Evolutionary conservation across 2,113 vertebrate species (phyloP).

Genomic region (Paedocypris sp.): DNA sequence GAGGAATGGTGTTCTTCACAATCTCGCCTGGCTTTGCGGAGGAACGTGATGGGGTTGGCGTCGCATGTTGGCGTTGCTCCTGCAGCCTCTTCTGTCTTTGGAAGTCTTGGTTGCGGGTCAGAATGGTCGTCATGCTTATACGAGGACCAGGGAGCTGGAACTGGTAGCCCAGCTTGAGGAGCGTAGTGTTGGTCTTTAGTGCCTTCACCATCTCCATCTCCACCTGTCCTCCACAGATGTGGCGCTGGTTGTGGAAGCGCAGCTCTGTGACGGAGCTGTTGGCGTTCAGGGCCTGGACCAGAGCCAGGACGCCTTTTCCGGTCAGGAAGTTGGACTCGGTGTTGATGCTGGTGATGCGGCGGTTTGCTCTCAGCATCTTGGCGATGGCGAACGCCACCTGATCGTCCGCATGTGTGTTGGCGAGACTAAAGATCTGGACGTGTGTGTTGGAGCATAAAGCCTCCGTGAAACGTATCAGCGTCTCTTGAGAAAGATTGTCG

Average conservation of each 20-base stretch:
- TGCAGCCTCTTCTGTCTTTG: slow-evolving; percentile 85
- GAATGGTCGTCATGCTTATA: slow-evolving; percentile 92
- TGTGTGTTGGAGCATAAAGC: slow-evolving; percentile 75
- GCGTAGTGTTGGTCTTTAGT: slow-evolving; percentile 77
- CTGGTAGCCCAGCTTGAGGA: slow-evolving; percentile 90
- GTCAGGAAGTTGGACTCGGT: slow-evolving; percentile 94
- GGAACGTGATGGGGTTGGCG: slow-evolving; percentile 76
- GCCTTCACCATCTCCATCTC: slow-evolving; percentile 96
- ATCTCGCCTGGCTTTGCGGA: slow-evolving; percentile 64
- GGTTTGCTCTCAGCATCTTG: slow-evolving; percentile 78
- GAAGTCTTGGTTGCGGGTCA: slow-evolving; percentile 90
- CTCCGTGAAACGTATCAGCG: slow-evolving; percentile 77
- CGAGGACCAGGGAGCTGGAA: slow-evolving; percentile 90
- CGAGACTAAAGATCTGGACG: slow-evolving; percentile 77
- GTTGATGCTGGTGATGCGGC: slow-evolving; percentile 75
- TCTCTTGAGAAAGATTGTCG: slow-evolving; percentile 81
- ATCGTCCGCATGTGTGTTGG: slow-evolving; percentile 86
- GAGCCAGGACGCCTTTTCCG: slow-evolving; percentile 82
- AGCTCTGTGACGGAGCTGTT: slow-evolving; percentile 83
- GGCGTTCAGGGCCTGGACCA: slow-evolving; percentile 75
- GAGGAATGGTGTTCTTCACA: slow-evolving; percentile 48
- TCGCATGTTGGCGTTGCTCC: slow-evolving; percentile 73
- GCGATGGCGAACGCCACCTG: slow-evolving; percentile 74
- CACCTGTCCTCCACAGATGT: slow-evolving; percentile 91
- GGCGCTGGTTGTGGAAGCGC: slow-evolving; percentile 94